These are phyloP conservation scores for Dunckerocampus dactyliophorus DNA, from an alignment of 2,113 vertebrate species.

Conservation along the genomic window DNA sequence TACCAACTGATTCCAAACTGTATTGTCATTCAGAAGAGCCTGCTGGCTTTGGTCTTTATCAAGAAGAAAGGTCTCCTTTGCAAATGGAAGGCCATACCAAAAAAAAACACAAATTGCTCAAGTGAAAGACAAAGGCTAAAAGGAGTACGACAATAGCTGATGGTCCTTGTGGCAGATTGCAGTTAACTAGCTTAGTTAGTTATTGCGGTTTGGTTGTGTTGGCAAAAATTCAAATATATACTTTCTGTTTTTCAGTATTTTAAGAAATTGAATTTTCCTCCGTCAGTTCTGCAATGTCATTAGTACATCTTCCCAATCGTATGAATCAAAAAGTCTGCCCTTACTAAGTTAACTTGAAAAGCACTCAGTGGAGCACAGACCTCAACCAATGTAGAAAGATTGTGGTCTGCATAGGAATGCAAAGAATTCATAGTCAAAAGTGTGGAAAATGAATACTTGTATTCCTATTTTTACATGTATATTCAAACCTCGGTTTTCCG, in stretches of 20 bases:
- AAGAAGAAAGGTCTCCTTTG: constrained; percentile 39
- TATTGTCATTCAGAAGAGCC: constrained; percentile 63
- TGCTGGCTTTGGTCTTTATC: constrained; percentile 61
- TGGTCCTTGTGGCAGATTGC: constrained; percentile 47
- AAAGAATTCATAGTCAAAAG: too few species aligned
- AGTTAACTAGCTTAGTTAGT: constrained; percentile 30
- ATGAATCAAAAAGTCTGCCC: too few species aligned
- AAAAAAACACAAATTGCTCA: constrained; percentile 47
- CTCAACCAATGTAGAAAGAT: too few species aligned
- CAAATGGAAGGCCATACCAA: constrained; percentile 47
- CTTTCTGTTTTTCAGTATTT: not conserved
- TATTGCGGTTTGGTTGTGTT: not conserved
- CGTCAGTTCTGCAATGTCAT: too few species aligned
- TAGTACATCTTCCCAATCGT: too few species aligned
- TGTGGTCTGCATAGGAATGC: too few species aligned
- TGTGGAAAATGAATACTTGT: too few species aligned
- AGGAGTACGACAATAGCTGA: constrained; percentile 43
- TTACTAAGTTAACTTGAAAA: too few species aligned
- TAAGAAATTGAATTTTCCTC: not conserved
- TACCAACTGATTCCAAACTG: constrained; percentile 57
- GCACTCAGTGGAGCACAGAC: too few species aligned
- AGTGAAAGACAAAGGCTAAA: constrained; percentile 43
- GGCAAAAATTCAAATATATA: not conserved
- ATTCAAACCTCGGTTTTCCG: too few species aligned
- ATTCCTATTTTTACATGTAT: too few species aligned